phyloP scores from a whole-genome alignment of 2,888 invertebrate genomes.

The Stenotaenia linearis region DNA sequence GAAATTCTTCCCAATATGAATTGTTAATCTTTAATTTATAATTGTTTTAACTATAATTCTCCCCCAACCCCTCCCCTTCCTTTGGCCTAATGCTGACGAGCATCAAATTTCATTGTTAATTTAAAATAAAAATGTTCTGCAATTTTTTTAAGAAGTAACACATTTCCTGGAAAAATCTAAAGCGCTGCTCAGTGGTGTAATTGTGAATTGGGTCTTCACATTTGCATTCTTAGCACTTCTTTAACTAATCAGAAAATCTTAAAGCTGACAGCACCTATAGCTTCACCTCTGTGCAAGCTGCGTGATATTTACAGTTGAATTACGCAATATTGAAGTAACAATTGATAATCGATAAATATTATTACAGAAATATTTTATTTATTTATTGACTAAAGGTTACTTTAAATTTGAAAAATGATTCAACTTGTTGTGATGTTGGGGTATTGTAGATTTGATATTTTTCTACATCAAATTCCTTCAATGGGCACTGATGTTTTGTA shows the following conservation, averaged over 20 bases:
- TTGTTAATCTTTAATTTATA: background rate
- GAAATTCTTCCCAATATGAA: background rate
- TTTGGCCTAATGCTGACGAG: background rate
- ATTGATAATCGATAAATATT: background rate
- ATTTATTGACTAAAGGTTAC: background rate
- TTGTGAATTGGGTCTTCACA: constrained; percentile 15
- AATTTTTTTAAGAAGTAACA: background rate
- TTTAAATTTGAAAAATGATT: background rate
- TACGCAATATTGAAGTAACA: background rate
- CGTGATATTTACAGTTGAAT: background rate
- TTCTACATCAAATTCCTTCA: no score
- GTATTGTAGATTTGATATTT: no score
- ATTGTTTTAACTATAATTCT: background rate
- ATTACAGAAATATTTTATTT: background rate
- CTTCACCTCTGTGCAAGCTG: background rate
- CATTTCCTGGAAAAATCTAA: background rate
- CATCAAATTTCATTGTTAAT: background rate
- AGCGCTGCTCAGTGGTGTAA: background rate
- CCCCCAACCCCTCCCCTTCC: no score
- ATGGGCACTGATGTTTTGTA: no score
- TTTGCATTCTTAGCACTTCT: constrained; percentile 1
- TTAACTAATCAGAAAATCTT: constrained; percentile 11
- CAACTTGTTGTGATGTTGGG: background rate
- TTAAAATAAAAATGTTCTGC: background rate
- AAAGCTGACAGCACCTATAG: background rate